phyloP scores from a whole-genome alignment of 2,888 invertebrate genomes.

The Notocelia uddmanniana region DNA sequence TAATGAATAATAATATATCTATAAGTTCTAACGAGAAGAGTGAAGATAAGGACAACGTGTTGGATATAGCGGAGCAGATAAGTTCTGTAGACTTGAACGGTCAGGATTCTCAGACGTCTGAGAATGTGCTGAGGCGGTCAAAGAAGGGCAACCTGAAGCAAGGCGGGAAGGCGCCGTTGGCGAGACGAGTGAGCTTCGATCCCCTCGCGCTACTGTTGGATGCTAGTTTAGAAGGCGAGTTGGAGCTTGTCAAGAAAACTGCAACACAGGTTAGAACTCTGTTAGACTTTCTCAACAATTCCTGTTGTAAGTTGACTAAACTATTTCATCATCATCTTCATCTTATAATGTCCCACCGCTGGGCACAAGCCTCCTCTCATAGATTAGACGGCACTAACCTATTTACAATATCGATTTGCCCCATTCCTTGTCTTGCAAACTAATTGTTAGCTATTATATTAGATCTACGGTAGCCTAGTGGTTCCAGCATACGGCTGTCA shows the following conservation, averaged over 20 bases:
- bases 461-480: no score
- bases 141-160: slow-evolving; percentile 93
- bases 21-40: slow-evolving; percentile 67
- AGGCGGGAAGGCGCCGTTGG: slow-evolving; percentile 89
- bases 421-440: no score
- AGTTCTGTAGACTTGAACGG: slow-evolving; percentile 82
- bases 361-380: no score
- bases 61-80: slow-evolving; percentile 82
- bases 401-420: no score
- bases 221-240: slow-evolving; percentile 98
- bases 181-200: slow-evolving; percentile 97
- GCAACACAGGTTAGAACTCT: slow-evolving; percentile 90
- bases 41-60: slow-evolving; percentile 76
- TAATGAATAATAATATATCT: slow-evolving; percentile 67
- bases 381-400: no score
- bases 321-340: no score
- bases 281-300: not conserved
- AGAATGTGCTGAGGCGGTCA: slow-evolving; percentile 87
- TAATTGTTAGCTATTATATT: no score
- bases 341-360: no score
- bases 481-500: no score
- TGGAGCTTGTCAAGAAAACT: slow-evolving; percentile 98
- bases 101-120: slow-evolving; percentile 84
- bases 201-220: slow-evolving; percentile 98
- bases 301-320: not conserved